Conservation (phyloP, 2,797 vertebrate species). For the Sebastes diploproa region DNA sequence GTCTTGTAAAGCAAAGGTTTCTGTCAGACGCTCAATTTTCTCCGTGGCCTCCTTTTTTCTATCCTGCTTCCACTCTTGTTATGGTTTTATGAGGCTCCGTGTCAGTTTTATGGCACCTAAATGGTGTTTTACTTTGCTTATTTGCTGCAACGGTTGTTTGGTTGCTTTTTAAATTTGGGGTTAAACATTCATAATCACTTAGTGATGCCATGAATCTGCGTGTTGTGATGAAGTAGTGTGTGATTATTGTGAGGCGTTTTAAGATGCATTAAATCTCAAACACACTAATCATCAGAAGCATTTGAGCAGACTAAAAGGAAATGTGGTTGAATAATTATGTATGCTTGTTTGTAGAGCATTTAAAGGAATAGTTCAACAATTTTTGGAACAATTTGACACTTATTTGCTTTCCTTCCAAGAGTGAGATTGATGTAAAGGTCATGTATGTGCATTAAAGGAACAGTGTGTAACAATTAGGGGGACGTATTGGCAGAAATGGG, state of each 20-base stretch:
- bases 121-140: background rate
- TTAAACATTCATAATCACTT: background rate
- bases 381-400: background rate
- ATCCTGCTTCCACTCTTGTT: background rate
- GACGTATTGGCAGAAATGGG: no score
- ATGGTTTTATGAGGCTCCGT: background rate
- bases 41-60: background rate
- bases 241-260: background rate
- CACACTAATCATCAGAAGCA: background rate
- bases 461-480: no score
- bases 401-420: background rate
- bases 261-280: background rate
- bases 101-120: background rate
- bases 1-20: slow-evolving; percentile 19
- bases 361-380: background rate
- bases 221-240: background rate
- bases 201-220: background rate
- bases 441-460: background rate
- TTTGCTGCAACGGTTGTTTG: background rate
- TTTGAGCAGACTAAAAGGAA: background rate
- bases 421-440: background rate
- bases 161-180: background rate
- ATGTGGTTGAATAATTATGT: background rate
- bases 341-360: background rate
- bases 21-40: slow-evolving; percentile 24